Evolutionary conservation across 2,797 vertebrate genomes (phyloP), one percentile per base, ranked within the genome.

Genomic region (Simalia tracyae): DNA sequence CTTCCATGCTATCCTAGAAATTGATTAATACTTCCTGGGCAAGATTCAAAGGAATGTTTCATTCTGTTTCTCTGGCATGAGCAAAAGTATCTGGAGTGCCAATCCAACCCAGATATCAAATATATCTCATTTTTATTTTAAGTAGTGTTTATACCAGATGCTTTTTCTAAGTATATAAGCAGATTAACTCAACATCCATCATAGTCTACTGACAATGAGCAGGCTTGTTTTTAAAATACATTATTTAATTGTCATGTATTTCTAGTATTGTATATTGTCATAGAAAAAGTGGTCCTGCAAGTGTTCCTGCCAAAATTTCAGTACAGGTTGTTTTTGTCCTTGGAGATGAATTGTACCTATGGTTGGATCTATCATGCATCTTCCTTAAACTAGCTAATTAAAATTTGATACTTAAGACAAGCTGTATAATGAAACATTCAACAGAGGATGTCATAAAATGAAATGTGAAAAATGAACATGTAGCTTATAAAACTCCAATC

Each of bases 391-490:
- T 61, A 64, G n/a, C n/a, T 84, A 12, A 63, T 91, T 63, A 91
- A 91, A 84, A 84, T 84, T 54, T 56, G 61, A 64, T 84, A 89
- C 22, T 64, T 84, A 66, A 84, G 46, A 66, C 28, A 92, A 89
- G 56, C 22, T 31, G 28, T 46, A 66, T 61, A 90, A 92, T 86
- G 54, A 92, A 87, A 87, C 72, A 63, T 56, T 92, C 64, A 90
- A 76, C 9, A 90, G 36, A 36, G 31, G 26, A 26, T 50, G 11
- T 12, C 86, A 24, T 89, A 90, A 92, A 81, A 90, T 61, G 14
- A 86, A 87, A 89, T 90, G 26, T 85, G 54, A 89, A 60, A 89
- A 92, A 89, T 89, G 76, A 92, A 89, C n/a, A 8, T 50, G n/a
- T 89, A 7, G 1, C 26, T 72, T 86, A 31, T 61, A 61, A 76